Evolutionary conservation across 2,113 vertebrate genomes (phyloP).

Genomic region (Cyanoderma ruficeps): DNA sequence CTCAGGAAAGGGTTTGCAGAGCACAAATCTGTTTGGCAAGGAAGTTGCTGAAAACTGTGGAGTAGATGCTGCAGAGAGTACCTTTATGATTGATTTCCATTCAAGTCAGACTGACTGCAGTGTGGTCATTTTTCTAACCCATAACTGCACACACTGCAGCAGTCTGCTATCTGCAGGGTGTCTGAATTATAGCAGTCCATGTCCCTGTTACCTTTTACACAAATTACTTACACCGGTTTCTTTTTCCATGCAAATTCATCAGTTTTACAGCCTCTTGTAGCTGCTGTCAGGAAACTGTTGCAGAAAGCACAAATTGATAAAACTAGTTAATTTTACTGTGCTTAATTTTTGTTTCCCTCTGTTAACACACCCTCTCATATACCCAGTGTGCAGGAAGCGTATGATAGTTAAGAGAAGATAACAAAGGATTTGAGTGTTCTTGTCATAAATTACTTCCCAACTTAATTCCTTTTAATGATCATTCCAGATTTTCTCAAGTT

Average conservation of each 20-base stretch:
- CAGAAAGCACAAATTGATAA: conserved; percentile 78
- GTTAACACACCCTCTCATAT: conserved; percentile 54
- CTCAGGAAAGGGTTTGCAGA: conserved; percentile 63
- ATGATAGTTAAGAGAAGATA: conserved; percentile 67
- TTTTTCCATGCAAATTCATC: conserved; percentile 88
- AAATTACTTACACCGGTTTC: conserved; percentile 87
- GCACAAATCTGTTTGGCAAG: conserved; percentile 74
- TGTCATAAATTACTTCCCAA: conserved; percentile 71
- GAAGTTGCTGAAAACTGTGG: conserved; percentile 81
- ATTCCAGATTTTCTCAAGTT: conserved; percentile 72
- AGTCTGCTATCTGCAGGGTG: conserved; percentile 77
- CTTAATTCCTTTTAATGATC: conserved; percentile 70
- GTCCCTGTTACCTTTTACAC: conserved; percentile 84
- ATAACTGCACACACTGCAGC: conserved; percentile 77
- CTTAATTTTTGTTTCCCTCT: conserved; percentile 68
- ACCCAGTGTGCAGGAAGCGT: conserved; percentile 61
- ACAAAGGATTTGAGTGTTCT: conserved; percentile 70
- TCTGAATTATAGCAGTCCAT: conserved; percentile 84
- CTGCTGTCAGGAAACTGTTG: conserved; percentile 78
- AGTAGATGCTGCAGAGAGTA: conserved; percentile 81
- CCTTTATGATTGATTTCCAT: conserved; percentile 89
- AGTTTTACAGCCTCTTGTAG: conserved; percentile 81
- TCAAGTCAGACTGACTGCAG: conserved; percentile 87
- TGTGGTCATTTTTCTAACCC: conserved; percentile 85
- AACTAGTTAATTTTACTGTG: conserved; percentile 81